These are phyloP conservation scores for Sweltsa coloradensis DNA, from an alignment of 1,140 invertebrate genomes.

Conservation along the genomic window DNA sequence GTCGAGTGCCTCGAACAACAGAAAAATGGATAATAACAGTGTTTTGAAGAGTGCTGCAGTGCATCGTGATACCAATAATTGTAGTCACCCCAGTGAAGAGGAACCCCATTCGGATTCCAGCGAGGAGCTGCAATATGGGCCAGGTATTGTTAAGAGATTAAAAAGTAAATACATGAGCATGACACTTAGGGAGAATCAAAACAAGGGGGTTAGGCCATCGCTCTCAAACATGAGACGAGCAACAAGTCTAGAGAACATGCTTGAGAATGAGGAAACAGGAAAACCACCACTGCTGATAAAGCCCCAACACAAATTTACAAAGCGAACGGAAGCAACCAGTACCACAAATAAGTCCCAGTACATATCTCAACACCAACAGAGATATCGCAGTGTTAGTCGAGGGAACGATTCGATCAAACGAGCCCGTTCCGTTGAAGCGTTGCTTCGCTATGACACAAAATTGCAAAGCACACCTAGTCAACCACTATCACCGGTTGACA, in stretches of 20 bases:
- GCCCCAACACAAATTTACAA: constrained; percentile 12
- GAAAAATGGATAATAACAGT: constrained; percentile 12
- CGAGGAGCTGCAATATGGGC: constrained; percentile 79
- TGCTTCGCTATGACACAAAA: constrained; percentile 34
- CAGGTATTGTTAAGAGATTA: constrained; percentile 78
- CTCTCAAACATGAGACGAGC: constrained; percentile 56
- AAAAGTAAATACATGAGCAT: constrained; percentile 73
- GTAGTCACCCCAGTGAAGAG: constrained; percentile 21
- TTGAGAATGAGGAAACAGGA: constrained; percentile 45
- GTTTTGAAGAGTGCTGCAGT: constrained; percentile 16
- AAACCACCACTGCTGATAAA: constrained; percentile 13
- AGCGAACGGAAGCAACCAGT: constrained; percentile 9
- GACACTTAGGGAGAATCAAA: constrained; percentile 51
- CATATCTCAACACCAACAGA: constrained; percentile 14
- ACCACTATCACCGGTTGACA: too few species aligned
- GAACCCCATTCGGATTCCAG: constrained; percentile 40
- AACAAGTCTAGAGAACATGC: constrained; percentile 69
- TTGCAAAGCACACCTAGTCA: too few species aligned
- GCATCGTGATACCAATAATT: constrained; percentile 16
- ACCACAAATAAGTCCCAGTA: constrained; percentile 9
- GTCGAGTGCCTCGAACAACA: constrained; percentile 21
- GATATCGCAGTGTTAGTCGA: constrained; percentile 18
- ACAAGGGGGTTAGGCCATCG: constrained; percentile 41
- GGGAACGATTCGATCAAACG: constrained; percentile 56
- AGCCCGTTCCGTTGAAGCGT: constrained; percentile 71